Percentiles rank a stretch among this genome's conserved stretches.
These are phyloP conservation scores for Theocolax elegans DNA, from an alignment of 1,140 invertebrate species.

Conservation along the genomic window DNA sequence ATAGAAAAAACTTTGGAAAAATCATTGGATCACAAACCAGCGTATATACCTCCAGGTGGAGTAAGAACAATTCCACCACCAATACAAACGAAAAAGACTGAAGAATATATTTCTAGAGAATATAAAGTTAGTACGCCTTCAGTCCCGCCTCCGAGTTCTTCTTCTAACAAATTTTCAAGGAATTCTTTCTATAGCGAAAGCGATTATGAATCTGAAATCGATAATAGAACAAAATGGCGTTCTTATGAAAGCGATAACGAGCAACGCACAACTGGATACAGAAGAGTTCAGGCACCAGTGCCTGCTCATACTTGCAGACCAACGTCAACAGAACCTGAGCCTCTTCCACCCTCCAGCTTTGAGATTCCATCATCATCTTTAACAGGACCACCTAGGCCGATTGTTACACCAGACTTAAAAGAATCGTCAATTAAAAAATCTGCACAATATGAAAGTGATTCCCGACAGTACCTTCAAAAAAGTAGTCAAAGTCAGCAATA, in stretches of 20 bases:
- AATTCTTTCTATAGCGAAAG: slow-evolving; percentile 71
- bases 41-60: slow-evolving; percentile 67
- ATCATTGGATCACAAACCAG: slow-evolving; percentile 68
- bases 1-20: slow-evolving; percentile 71
- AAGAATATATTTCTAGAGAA: slow-evolving; percentile 60
- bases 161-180: slow-evolving; percentile 71
- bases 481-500: slow-evolving; percentile 48
- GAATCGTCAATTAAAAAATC: slow-evolving; percentile 49
- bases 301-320: slow-evolving; percentile 59
- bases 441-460: slow-evolving; percentile 54
- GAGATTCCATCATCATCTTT: slow-evolving; percentile 69
- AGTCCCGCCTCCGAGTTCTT: slow-evolving; percentile 58
- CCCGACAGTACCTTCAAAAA: slow-evolving; percentile 56
- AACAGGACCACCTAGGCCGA: slow-evolving; percentile 66
- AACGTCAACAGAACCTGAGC: slow-evolving; percentile 69
- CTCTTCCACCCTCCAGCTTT: slow-evolving; percentile 70
- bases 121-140: slow-evolving; percentile 61
- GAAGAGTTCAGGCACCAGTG: slow-evolving; percentile 69
- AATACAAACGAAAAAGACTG: slow-evolving; percentile 53
- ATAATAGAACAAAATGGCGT: slow-evolving; percentile 71
- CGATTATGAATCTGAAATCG: slow-evolving; percentile 80
- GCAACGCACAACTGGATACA: slow-evolving; percentile 66
- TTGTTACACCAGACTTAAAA: slow-evolving; percentile 52
- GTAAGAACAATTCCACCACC: slow-evolving; percentile 67
- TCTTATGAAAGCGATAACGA: slow-evolving; percentile 76